Conservation (phyloP, 2,888 invertebrate species). For the Plagiodera versicolora region DNA sequence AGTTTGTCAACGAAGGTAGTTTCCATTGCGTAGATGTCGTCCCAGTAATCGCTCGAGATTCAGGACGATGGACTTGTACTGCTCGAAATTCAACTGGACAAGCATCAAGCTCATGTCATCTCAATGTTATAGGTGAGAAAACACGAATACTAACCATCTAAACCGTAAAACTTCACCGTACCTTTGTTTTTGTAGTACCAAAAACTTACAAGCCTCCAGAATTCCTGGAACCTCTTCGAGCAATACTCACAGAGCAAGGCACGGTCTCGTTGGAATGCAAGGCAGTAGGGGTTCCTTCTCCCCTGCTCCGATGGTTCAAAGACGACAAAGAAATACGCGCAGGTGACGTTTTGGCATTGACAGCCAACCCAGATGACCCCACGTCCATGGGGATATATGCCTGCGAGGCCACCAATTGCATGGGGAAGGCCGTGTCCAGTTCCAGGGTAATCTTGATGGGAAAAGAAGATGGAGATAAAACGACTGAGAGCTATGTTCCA, state of each 20-base stretch:
- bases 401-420: conserved; percentile 86
- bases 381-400: conserved; percentile 86
- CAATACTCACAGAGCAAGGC: conserved; percentile 82
- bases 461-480: conserved; percentile 71
- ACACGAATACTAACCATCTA: background rate
- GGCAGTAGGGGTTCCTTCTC: conserved; percentile 87
- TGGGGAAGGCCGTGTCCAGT: conserved; percentile 82
- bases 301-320: conserved; percentile 71
- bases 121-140: conserved; percentile 71
- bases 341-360: conserved; percentile 85
- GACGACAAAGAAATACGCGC: conserved; percentile 87
- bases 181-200: conserved; percentile 74
- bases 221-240: conserved; percentile 81
- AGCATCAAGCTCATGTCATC: conserved; percentile 73
- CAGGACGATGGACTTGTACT: conserved; percentile 83
- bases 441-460: conserved; percentile 82
- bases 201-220: conserved; percentile 87
- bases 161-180: too few relatives aligned
- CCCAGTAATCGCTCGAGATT: conserved; percentile 79
- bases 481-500: conserved; percentile 63
- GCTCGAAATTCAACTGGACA: conserved; percentile 77
- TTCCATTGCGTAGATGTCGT: conserved; percentile 84
- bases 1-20: conserved; percentile 79
- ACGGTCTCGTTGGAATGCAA: conserved; percentile 91
- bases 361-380: conserved; percentile 81